Percentiles rank a stretch among this genome's conserved stretches.
phyloP scores from a whole-genome alignment of 2,888 invertebrate genomes.

The Orthosia cruda region DNA sequence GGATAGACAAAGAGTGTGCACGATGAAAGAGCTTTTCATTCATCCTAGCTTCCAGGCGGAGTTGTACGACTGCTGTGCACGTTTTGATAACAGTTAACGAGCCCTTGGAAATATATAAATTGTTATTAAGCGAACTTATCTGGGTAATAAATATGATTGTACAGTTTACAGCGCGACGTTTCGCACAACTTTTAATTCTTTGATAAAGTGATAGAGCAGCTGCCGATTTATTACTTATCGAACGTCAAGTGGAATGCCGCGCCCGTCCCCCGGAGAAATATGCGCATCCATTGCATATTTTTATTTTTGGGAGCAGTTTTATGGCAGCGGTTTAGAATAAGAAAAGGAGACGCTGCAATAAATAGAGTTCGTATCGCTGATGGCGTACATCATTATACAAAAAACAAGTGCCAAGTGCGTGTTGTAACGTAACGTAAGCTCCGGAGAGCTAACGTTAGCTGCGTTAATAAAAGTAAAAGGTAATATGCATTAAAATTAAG shows the following conservation, averaged over 20 bases:
- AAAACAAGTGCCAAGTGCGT: neutral
- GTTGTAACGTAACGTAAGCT: no score
- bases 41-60: conserved; percentile 72
- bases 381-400: conserved; percentile 27
- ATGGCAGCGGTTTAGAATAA: conserved; percentile 39
- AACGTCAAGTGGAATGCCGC: conserved; percentile 15
- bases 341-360: conserved; percentile 36
- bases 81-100: conserved; percentile 81
- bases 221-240: conserved; percentile 51
- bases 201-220: conserved; percentile 39
- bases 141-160: conserved; percentile 61
- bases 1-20: conserved; percentile 84
- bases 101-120: conserved; percentile 71
- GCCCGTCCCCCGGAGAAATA: conserved; percentile 25
- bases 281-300: conserved; percentile 55
- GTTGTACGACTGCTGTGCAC: conserved; percentile 76
- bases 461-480: no score
- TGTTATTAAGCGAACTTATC: conserved; percentile 59
- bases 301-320: conserved; percentile 36
- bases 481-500: no score
- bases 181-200: conserved; percentile 45
- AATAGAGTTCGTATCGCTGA: conserved; percentile 18
- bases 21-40: conserved; percentile 85
- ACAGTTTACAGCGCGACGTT: conserved; percentile 50
- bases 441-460: no score